Conservation (phyloP, 1,140 invertebrate genomes). For the Teleogryllus occipitalis region DNA sequence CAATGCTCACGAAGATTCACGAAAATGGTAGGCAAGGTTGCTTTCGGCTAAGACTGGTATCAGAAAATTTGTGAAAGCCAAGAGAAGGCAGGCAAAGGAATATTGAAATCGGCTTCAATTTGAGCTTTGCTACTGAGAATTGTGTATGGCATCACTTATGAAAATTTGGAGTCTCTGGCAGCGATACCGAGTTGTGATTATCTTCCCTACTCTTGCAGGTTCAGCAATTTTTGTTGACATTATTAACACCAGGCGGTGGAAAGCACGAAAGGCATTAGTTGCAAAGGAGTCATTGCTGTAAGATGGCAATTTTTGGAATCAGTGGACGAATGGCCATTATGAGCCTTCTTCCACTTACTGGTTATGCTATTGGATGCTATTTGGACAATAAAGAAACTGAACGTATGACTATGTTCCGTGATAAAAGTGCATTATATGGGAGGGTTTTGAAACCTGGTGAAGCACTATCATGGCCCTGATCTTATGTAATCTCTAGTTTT, state of each 20-base stretch:
- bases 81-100: too few relatives aligned
- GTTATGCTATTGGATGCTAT: slow-evolving; percentile 49
- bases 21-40: too few relatives aligned
- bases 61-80: too few relatives aligned
- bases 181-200: slow-evolving; percentile 28
- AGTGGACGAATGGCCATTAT: slow-evolving; percentile 31
- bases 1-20: too few relatives aligned
- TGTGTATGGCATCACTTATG: neutral
- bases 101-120: too few relatives aligned
- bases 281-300: neutral
- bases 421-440: slow-evolving; percentile 67
- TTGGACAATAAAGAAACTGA: slow-evolving; percentile 58
- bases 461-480: slow-evolving; percentile 59
- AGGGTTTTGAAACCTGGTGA: slow-evolving; percentile 52
- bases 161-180: slow-evolving; percentile 16
- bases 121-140: too few relatives aligned
- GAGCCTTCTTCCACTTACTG: slow-evolving; percentile 42
- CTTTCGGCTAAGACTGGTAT: too few relatives aligned
- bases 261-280: slow-evolving; percentile 31
- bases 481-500: neutral
- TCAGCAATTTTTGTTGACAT: slow-evolving; percentile 57
- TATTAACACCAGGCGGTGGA: slow-evolving; percentile 59
- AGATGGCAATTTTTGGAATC: slow-evolving; percentile 28
- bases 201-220: slow-evolving; percentile 50
- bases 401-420: slow-evolving; percentile 59